Evolutionary conservation across 2,113 vertebrate genomes (phyloP).

Genomic region (Erpornis zantholeuca): DNA sequence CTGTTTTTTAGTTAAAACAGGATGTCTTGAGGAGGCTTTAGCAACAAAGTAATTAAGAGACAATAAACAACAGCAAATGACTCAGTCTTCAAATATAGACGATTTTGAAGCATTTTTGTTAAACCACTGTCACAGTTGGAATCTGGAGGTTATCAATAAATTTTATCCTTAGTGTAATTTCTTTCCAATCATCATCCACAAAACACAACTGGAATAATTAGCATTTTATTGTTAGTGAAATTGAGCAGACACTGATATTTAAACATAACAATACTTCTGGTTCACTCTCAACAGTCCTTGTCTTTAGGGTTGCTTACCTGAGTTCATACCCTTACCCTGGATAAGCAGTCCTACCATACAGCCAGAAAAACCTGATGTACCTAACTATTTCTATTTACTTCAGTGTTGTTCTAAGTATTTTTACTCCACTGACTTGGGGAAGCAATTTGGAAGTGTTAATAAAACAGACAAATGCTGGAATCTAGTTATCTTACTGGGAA

Average conservation of each 20-base stretch:
- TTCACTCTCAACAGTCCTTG: not conserved
- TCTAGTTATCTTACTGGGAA: not conserved
- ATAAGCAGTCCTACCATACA: not conserved
- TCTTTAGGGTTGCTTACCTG: not conserved
- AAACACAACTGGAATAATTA: not conserved
- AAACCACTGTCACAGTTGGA: not conserved
- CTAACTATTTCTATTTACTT: not conserved
- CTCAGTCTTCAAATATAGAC: not conserved
- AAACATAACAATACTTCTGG: not conserved
- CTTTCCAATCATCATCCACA: not conserved
- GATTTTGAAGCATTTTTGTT: not conserved
- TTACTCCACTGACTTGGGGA: not conserved
- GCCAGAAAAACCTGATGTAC: not conserved
- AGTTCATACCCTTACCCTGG: not conserved
- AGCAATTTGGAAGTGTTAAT: not conserved
- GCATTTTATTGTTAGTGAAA: not conserved
- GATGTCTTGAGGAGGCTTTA: not conserved
- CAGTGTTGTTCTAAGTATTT: fast-evolving
- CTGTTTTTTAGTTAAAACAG: not conserved
- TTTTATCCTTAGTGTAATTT: not conserved
- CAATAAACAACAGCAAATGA: not conserved
- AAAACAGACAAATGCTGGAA: not conserved
- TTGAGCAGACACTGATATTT: not conserved
- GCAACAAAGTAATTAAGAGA: not conserved
- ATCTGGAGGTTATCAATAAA: not conserved